These are phyloP conservation scores for Sialia sialis DNA, from an alignment of 2,113 vertebrate genomes.

Conservation along the genomic window DNA sequence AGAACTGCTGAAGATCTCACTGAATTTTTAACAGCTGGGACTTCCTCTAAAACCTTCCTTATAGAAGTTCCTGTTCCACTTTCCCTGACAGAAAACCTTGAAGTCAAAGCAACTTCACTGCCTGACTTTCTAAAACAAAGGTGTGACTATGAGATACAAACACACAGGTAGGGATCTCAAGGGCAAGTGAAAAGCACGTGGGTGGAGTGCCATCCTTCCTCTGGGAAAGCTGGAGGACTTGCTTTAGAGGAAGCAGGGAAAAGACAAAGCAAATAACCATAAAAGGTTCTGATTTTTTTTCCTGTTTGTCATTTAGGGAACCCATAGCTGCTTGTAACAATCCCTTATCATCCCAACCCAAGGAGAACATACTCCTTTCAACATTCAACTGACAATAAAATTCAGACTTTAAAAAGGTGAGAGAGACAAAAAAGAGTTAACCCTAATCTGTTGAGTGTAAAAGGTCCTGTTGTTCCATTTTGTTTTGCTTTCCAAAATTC, in stretches of 20 bases:
- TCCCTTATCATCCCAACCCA: background rate
- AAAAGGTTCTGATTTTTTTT: background rate
- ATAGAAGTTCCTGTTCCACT: background rate
- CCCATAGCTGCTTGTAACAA: background rate
- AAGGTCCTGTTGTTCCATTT: background rate
- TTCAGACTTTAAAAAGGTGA: background rate
- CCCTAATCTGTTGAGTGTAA: background rate
- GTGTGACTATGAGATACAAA: fast-evolving
- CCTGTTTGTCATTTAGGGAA: background rate
- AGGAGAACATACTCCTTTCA: background rate
- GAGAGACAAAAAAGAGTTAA: background rate
- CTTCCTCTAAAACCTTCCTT: background rate
- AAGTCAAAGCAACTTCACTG: background rate
- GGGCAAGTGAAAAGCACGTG: fast-evolving
- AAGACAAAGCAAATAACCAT: background rate
- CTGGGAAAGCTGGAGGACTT: background rate
- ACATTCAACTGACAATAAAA: background rate
- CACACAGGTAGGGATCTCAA: background rate
- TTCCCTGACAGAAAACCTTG: background rate
- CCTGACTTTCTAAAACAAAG: background rate
- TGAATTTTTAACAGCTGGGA: background rate
- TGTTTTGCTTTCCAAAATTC: background rate
- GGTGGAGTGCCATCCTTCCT: background rate
- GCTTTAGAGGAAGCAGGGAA: background rate
- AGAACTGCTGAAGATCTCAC: background rate